These are phyloP conservation scores for Synergus laeviventris DNA, from an alignment of 2,888 invertebrate genomes.

Conservation along the genomic window DNA sequence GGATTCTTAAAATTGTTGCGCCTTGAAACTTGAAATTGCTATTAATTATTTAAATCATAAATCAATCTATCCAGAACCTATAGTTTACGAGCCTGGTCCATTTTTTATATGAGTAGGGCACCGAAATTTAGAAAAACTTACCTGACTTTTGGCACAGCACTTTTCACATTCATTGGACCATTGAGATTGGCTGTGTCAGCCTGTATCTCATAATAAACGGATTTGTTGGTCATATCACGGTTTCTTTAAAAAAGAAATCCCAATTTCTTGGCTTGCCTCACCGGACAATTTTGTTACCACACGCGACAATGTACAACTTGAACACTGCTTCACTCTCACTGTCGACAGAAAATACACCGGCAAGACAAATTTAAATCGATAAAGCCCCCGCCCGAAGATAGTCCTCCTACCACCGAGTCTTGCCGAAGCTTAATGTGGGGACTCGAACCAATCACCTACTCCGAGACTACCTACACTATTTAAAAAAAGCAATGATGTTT, in stretches of 20 bases:
- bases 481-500: background rate
- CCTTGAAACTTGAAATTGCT: background rate
- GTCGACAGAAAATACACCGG: constrained; percentile 66
- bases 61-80: background rate
- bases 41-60: background rate
- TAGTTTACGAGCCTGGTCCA: background rate
- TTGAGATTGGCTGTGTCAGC: constrained; percentile 47
- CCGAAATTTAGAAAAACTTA: constrained; percentile 52
- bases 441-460: constrained; percentile 7
- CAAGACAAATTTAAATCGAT: constrained; percentile 75
- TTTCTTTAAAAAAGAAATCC: constrained; percentile 8
- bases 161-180: constrained; percentile 61
- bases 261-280: constrained; percentile 40
- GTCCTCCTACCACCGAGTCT: constrained; percentile 53
- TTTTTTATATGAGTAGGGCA: background rate
- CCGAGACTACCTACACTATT: background rate
- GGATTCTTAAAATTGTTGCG: background rate
- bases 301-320: constrained; percentile 37
- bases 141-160: constrained; percentile 68
- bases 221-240: constrained; percentile 15
- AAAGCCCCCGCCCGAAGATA: constrained; percentile 69
- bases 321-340: constrained; percentile 54
- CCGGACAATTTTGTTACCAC: constrained; percentile 42
- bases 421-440: constrained; percentile 23
- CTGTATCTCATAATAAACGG: constrained; percentile 26